Conservation (phyloP, 2,888 invertebrate genomes). For the Cantharis nigra region DNA sequence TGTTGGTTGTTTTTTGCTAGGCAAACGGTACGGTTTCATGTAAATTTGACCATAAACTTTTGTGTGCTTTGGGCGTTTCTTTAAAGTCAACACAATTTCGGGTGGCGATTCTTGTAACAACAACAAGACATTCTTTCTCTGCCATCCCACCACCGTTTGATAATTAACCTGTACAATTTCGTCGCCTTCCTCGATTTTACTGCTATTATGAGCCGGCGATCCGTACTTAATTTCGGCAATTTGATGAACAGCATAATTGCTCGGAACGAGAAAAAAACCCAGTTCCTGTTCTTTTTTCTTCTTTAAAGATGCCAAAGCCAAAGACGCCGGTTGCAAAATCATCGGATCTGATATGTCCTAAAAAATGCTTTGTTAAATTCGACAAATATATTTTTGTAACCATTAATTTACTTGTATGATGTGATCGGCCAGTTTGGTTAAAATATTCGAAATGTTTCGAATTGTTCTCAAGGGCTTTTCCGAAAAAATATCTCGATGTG, state of each 20-base stretch:
- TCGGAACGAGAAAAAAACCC: slow-evolving; percentile 88
- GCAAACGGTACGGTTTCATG: slow-evolving; percentile 72
- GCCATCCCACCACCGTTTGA: slow-evolving; percentile 81
- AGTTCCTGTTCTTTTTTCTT: slow-evolving; percentile 85
- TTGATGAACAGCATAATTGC: slow-evolving; percentile 78
- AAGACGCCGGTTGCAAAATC: slow-evolving; percentile 88
- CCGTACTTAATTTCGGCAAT: slow-evolving; percentile 89
- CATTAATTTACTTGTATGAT: slow-evolving; percentile 71
- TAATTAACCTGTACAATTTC: slow-evolving; percentile 90
- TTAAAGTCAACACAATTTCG: slow-evolving; percentile 80
- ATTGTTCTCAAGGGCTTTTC: slow-evolving; percentile 83
- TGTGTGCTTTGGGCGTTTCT: slow-evolving; percentile 81
- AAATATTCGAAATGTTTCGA: slow-evolving; percentile 70
- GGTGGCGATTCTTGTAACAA: slow-evolving; percentile 76
- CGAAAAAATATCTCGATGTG: slow-evolving; percentile 89
- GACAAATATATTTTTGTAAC: neutral
- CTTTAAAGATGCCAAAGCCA: slow-evolving; percentile 85
- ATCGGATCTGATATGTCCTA: slow-evolving; percentile 85
- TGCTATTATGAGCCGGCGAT: slow-evolving; percentile 89
- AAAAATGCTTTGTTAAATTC: neutral
- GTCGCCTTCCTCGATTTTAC: slow-evolving; percentile 93
- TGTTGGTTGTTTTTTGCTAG: slow-evolving; percentile 70
- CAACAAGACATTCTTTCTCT: slow-evolving; percentile 74
- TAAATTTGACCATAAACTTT: slow-evolving; percentile 78
- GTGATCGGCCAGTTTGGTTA: slow-evolving; percentile 81